Evolutionary conservation across 2,888 invertebrate genomes (phyloP), one percentile per base, ranked within the genome.

Genomic region (Tridacna gigas): DNA sequence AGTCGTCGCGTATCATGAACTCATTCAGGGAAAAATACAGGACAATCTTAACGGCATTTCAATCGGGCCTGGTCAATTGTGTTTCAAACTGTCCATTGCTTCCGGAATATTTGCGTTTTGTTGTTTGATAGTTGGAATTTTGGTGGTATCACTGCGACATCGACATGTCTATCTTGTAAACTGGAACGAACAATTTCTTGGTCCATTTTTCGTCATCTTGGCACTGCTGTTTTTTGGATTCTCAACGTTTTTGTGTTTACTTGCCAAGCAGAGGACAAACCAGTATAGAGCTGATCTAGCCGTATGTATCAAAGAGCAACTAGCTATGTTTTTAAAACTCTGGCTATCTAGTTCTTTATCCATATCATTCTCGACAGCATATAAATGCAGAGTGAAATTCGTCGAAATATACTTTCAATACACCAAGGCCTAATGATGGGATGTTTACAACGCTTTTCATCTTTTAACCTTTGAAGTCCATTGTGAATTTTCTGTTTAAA

Each of bases 1-100:
- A 0, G 91, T 93, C 66, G 92, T 92, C 77, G 92, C 92, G 1
- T 92, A 92, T 79, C 92, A 92, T 75, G 89, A 90, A 65, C 91
- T 90, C 77, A 87, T 93, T 1, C 92, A 93, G 82, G 83, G 86
- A 3, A 88, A 90, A 37, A 92, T 93, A 67, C 90, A 91, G 73
- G 86, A 86, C 47, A 90, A 91, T 74, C 81, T 93, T 26, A 93
- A 93, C 83, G 91, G 91, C 11, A 82, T 92, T 45, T 80, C 86
- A 0, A 87, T 93, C 22, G 93, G 93, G 4, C 93, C 92, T 48
- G 93, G 91, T 2, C 83, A 86, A 47, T 73, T 89, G 65, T 89
- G 91, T 37, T 88, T 83, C 73, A 77, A 85, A 22, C 67, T 90
- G 11, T 92, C 90, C 11, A 37, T 88, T 2, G 77, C 80, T 11